phyloP scores from a whole-genome alignment of 2,797 vertebrate species.

The Menidia menidia region DNA sequence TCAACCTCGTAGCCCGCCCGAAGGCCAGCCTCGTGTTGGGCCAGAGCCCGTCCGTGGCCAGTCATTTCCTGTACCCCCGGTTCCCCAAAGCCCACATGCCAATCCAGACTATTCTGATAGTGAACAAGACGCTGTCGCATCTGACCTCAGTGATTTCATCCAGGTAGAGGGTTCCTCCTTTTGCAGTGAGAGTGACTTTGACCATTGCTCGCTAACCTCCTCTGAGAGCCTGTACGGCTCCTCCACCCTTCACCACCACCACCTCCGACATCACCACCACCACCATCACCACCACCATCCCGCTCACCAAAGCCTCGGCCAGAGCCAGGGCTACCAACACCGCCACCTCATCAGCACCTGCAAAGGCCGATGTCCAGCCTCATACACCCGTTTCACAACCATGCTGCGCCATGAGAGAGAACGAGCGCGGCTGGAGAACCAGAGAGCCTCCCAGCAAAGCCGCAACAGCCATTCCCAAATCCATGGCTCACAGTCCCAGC shows the following conservation, averaged over 20 bases:
- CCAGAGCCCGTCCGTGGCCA: constrained; percentile 75
- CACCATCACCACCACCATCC: constrained; percentile 87
- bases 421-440: constrained; percentile 87
- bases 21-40: constrained; percentile 85
- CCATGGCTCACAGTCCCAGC: constrained; percentile 80
- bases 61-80: constrained; percentile 55
- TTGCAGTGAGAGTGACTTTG: constrained; percentile 98
- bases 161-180: constrained; percentile 97
- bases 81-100: constrained; percentile 56
- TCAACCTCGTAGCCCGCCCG: constrained; percentile 82
- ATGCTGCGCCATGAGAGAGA: constrained; percentile 96
- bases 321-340: constrained; percentile 87
- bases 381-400: constrained; percentile 97
- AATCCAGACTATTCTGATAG: constrained; percentile 91
- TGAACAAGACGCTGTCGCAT: constrained; percentile 92
- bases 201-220: constrained; percentile 96
- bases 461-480: constrained; percentile 70
- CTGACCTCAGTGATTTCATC: constrained; percentile 95
- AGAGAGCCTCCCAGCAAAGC: constrained; percentile 72
- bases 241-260: constrained; percentile 82
- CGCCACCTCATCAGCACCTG: constrained; percentile 94
- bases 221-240: constrained; percentile 93
- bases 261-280: constrained; percentile 85
- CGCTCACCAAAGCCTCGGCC: constrained; percentile 90
- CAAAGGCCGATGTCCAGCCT: constrained; percentile 96